Percentiles rank a stretch among this genome's conserved stretches.
Conservation (phyloP, 2,797 vertebrate genomes). For the Cynodonichthys magdalenae region DNA sequence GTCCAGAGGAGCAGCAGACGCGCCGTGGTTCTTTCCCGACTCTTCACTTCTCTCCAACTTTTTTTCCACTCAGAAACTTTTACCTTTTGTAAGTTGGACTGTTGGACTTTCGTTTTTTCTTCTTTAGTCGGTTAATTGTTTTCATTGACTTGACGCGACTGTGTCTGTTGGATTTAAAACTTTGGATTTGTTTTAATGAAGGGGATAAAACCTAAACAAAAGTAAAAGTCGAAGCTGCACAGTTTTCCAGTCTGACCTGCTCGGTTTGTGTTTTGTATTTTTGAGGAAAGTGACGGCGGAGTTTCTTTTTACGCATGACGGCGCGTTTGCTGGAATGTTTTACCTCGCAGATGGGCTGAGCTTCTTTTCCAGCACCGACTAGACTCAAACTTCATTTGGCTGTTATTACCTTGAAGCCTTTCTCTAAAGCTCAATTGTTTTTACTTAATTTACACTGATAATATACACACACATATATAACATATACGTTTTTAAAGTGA, state of each 20-base stretch:
- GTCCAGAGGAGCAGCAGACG: slow-evolving; percentile 61
- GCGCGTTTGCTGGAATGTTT: slow-evolving; percentile 60
- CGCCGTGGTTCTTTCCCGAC: slow-evolving; percentile 44
- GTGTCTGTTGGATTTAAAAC: slow-evolving; percentile 43
- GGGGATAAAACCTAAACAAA: slow-evolving; percentile 2
- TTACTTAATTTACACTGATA: neutral
- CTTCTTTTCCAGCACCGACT: slow-evolving; percentile 48
- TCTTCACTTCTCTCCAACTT: slow-evolving; percentile 52
- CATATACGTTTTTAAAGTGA: neutral
- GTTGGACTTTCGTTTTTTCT: slow-evolving; percentile 24
- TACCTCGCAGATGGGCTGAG: slow-evolving; percentile 34
- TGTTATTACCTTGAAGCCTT: neutral
- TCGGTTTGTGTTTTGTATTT: neutral
- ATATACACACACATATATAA: neutral
- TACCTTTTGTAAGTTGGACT: slow-evolving; percentile 71
- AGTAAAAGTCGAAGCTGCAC: neutral
- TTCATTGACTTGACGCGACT: slow-evolving; percentile 40
- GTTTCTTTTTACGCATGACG: slow-evolving; percentile 42
- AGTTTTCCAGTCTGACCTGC: neutral
- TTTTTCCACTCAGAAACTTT: slow-evolving; percentile 42
- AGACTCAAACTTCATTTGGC: neutral
- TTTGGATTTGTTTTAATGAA: slow-evolving; percentile 46
- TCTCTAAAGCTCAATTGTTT: neutral
- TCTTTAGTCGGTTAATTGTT: neutral
- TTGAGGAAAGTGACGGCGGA: neutral